Conservation (phyloP, 2,113 vertebrate genomes). For the Megaceryle torquata region DNA sequence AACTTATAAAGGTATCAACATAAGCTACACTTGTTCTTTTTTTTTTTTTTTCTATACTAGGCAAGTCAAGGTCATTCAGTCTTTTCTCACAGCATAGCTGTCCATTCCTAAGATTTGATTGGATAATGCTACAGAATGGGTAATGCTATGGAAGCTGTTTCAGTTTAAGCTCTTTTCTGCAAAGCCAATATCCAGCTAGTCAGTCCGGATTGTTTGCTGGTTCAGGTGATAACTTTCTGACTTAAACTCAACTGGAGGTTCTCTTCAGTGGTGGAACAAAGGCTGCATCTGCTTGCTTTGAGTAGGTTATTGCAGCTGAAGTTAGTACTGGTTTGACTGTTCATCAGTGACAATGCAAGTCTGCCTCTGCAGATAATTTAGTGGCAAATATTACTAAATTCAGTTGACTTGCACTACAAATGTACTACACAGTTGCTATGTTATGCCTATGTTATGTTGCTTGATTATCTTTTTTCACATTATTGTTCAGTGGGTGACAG, state of each 20-base stretch:
- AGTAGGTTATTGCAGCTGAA: neutral
- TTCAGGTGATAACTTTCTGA: neutral
- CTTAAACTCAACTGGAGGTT: neutral
- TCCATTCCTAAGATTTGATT: neutral
- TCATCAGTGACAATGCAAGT: neutral
- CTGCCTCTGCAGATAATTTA: neutral
- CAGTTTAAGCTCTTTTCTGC: neutral
- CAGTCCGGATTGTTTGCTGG: neutral
- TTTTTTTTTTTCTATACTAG: neutral
- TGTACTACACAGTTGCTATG: neutral
- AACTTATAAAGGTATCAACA: neutral
- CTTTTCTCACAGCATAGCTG: neutral
- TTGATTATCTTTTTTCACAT: neutral
- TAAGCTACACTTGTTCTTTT: too few species aligned
- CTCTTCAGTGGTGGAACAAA: neutral
- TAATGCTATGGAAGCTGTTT: neutral
- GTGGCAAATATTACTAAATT: neutral
- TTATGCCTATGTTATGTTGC: neutral
- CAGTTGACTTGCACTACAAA: neutral
- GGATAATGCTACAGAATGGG: neutral
- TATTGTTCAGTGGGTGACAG: neutral
- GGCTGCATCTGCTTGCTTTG: neutral
- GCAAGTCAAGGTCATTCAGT: neutral
- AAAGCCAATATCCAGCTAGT: neutral
- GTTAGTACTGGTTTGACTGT: neutral